Percentiles rank a stretch among this genome's conserved stretches.
Evolutionary conservation across 2,888 invertebrate genomes (phyloP).

Genomic region (Cheilosia impressa): DNA sequence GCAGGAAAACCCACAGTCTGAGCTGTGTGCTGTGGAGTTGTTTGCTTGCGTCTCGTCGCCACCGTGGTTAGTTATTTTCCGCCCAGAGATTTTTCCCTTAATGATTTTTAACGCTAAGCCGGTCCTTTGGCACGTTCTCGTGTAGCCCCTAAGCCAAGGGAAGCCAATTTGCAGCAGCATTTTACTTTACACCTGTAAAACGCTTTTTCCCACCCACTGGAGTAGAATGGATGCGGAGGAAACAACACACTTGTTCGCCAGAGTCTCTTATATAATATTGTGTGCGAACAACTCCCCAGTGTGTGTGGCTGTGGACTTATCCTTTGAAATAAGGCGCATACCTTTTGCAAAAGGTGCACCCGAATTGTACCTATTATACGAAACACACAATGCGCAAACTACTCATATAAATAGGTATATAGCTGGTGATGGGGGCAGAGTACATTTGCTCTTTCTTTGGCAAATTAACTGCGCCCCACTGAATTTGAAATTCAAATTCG

Average conservation of each 20-base stretch:
- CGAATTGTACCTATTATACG: conserved; percentile 4
- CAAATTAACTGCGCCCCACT: conserved; percentile 63
- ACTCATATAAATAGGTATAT: background rate
- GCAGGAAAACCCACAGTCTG: conserved; percentile 2
- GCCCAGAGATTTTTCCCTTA: conserved; percentile 68
- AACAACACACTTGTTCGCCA: conserved; percentile 32
- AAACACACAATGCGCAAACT: background rate
- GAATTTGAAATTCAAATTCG: conserved; percentile 71
- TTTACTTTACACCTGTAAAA: conserved; percentile 74
- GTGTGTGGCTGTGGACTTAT: conserved; percentile 30
- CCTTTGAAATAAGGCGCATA: conserved; percentile 54
- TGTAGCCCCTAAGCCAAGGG: conserved; percentile 53
- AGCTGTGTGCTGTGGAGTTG: conserved; percentile 48
- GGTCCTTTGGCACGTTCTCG: conserved; percentile 73
- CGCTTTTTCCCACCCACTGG: conserved; percentile 27
- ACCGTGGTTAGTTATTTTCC: conserved; percentile 58
- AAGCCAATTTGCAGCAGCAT: conserved; percentile 72
- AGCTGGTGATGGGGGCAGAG: conserved; percentile 9
- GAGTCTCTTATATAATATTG: conserved; percentile 15
- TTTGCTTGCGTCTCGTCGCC: conserved; percentile 38
- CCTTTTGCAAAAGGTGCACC: conserved; percentile 42
- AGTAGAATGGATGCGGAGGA: conserved; percentile 19
- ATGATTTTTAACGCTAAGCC: conserved; percentile 71
- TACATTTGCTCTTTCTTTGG: conserved; percentile 55
- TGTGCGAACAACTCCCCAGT: background rate